These are phyloP conservation scores for Myiothlypis coronata DNA, from an alignment of 2,797 vertebrate species.

Conservation along the genomic window DNA sequence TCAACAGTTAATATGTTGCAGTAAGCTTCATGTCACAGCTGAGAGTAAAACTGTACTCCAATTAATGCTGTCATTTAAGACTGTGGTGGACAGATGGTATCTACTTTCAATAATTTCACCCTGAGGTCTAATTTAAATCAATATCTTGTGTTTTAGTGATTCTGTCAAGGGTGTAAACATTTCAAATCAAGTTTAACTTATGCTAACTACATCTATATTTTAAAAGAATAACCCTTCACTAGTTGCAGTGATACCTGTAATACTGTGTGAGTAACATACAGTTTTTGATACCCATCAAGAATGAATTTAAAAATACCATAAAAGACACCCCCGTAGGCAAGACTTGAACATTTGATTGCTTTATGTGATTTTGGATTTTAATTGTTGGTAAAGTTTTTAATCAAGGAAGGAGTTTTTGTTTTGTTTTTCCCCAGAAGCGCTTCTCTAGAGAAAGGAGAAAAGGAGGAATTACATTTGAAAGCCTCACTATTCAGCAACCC, in stretches of 20 bases:
- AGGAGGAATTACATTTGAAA: background rate
- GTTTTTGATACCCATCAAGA: background rate
- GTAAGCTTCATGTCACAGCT: background rate
- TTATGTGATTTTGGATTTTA: background rate
- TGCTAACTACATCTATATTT: background rate
- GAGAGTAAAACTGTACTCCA: background rate
- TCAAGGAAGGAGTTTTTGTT: background rate
- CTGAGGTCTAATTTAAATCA: conserved; percentile 29
- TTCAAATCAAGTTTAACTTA: background rate
- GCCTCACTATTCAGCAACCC: background rate
- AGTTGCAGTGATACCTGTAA: background rate
- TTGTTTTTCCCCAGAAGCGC: background rate
- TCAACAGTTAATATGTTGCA: background rate
- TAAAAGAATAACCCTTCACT: background rate
- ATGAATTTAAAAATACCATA: background rate
- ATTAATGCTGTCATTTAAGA: background rate
- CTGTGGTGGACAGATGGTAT: conserved; percentile 22
- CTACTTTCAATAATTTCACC: background rate
- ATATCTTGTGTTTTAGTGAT: background rate
- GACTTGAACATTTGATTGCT: background rate
- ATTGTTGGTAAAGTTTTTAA: background rate
- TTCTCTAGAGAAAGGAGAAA: background rate
- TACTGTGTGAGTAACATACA: background rate
- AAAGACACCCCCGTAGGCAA: background rate
- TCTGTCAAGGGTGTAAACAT: background rate